phyloP scores from a whole-genome alignment of 1,140 invertebrate species.

The Chlorops oryzae region DNA sequence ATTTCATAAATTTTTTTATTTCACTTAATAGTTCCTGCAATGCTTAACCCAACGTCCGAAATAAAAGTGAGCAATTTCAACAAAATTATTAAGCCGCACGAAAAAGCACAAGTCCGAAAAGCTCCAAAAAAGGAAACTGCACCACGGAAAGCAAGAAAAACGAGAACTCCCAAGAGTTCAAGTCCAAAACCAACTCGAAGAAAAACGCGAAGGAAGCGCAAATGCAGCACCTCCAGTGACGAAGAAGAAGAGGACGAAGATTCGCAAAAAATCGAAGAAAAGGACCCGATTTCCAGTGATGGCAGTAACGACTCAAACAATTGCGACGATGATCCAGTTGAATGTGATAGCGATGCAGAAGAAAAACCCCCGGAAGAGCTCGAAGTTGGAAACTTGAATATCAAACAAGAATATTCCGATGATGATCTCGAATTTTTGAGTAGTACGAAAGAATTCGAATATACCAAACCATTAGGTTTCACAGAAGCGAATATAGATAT shows the following conservation, averaged over 20 bases:
- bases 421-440: slow-evolving; percentile 1
- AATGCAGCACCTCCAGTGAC: too few relatives aligned
- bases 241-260: too few relatives aligned
- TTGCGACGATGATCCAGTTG: slow-evolving; percentile 35
- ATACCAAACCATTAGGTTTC: slow-evolving; percentile 31
- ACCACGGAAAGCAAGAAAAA: too few relatives aligned
- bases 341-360: slow-evolving; percentile 35
- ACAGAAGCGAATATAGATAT: slow-evolving; percentile 32
- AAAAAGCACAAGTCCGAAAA: slow-evolving; percentile 10
- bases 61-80: slow-evolving; percentile 18
- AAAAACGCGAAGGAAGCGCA: slow-evolving; percentile 17
- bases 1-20: background rate
- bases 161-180: background rate
- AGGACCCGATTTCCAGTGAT: too few relatives aligned
- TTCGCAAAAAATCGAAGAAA: slow-evolving; percentile 24
- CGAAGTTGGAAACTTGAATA: too few relatives aligned
- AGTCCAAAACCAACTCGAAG: background rate
- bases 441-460: background rate
- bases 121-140: too few relatives aligned
- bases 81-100: slow-evolving; percentile 15
- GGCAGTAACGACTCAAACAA: slow-evolving; percentile 25
- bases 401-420: too few relatives aligned
- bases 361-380: too few relatives aligned
- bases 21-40: slow-evolving; percentile 12
- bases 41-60: slow-evolving; percentile 16